phyloP scores from a whole-genome alignment of 2,888 invertebrate species.

The Cantharis rufa region DNA sequence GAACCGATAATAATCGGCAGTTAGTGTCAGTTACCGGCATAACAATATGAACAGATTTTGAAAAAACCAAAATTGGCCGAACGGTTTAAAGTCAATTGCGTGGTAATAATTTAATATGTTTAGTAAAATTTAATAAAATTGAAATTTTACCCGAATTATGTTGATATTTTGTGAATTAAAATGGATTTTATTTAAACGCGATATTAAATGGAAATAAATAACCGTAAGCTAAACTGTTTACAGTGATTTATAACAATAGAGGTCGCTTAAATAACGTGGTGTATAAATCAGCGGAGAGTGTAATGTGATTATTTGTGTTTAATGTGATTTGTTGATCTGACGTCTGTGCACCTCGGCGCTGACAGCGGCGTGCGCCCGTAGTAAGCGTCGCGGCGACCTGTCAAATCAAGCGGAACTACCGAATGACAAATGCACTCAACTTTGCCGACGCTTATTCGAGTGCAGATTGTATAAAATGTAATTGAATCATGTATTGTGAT shows the following conservation, averaged over 20 bases:
- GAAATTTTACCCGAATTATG: neutral
- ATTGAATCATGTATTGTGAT: constrained; percentile 54
- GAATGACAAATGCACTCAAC: constrained; percentile 57
- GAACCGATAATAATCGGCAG: neutral
- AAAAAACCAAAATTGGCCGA: neutral
- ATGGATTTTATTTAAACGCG: constrained; percentile 25
- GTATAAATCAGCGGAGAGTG: constrained; percentile 56
- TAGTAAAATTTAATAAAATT: neutral
- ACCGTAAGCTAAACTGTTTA: constrained; percentile 40
- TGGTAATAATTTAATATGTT: neutral
- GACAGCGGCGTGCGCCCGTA: constrained; percentile 57
- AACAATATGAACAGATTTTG: neutral
- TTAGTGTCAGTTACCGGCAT: neutral
- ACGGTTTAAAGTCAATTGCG: too few species aligned
- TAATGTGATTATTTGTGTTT: constrained; percentile 58
- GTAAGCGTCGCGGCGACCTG: constrained; percentile 58
- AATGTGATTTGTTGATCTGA: constrained; percentile 57
- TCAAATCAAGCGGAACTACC: constrained; percentile 56
- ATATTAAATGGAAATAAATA: constrained; percentile 38
- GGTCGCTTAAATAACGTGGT: constrained; percentile 54
- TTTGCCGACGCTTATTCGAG: constrained; percentile 48
- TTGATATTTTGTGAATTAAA: constrained; percentile 5
- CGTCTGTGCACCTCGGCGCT: constrained; percentile 50
- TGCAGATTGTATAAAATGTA: constrained; percentile 57
- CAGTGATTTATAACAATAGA: constrained; percentile 45